phyloP scores from a whole-genome alignment of 2,113 vertebrate species.

The Sturnus vulgaris region DNA sequence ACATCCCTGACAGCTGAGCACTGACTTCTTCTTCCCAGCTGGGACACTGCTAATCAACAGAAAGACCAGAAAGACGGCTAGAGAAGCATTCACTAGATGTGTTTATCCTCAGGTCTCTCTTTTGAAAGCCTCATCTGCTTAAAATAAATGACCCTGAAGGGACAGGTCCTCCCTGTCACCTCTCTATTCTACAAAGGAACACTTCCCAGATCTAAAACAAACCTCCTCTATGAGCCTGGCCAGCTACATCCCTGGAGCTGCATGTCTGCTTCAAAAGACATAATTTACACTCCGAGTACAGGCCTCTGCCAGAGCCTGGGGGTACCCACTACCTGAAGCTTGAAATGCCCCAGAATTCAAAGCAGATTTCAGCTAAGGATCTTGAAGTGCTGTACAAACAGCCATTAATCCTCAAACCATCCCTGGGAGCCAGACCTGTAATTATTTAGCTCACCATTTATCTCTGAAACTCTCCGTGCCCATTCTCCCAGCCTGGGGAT shows the following conservation, averaged over 20 bases:
- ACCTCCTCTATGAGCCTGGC: not conserved
- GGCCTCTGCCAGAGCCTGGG: not conserved
- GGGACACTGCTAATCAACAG: not conserved
- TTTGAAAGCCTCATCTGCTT: not conserved
- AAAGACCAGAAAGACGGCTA: not conserved
- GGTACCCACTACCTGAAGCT: not conserved
- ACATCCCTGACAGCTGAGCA: not conserved
- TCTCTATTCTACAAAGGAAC: not conserved
- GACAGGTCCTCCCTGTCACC: not conserved
- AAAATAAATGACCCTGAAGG: not conserved
- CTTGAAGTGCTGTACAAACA: not conserved
- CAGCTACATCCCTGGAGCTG: not conserved
- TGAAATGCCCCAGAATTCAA: not conserved
- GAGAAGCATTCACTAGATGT: not conserved
- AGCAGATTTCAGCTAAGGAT: not conserved
- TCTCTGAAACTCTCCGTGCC: not conserved
- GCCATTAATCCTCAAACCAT: conserved; percentile 21
- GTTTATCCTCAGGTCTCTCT: not conserved
- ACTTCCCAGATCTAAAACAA: not conserved
- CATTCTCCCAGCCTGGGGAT: not conserved
- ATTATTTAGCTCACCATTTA: not conserved
- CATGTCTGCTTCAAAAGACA: not conserved
- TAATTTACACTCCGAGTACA: not conserved
- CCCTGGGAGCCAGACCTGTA: not conserved
- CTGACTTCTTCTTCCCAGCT: not conserved